These are phyloP conservation scores for Engystomops pustulosus DNA, from an alignment of 2,113 vertebrate genomes.

Conservation along the genomic window DNA sequence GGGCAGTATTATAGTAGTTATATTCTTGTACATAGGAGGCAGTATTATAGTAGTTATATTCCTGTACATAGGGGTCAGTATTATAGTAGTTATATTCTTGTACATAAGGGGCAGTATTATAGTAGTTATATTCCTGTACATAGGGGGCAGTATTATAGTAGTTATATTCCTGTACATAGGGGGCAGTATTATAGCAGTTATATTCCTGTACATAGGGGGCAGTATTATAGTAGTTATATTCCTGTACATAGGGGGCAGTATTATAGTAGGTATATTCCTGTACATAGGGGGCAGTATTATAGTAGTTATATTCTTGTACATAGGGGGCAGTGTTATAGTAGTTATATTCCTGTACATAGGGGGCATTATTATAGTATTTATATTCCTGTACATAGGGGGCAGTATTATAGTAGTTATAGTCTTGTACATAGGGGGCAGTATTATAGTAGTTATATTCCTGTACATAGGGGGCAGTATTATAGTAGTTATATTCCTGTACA, in stretches of 20 bases:
- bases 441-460: background rate
- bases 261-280: too few relatives aligned
- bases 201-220: too few relatives aligned
- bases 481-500: background rate
- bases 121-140: too few relatives aligned
- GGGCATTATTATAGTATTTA: background rate
- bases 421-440: background rate
- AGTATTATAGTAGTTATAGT: background rate
- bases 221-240: background rate
- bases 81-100: conserved; percentile 2
- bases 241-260: too few relatives aligned
- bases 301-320: conserved; percentile 4
- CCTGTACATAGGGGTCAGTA: background rate
- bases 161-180: too few relatives aligned
- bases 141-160: too few relatives aligned
- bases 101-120: too few relatives aligned
- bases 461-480: background rate
- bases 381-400: background rate
- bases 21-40: background rate
- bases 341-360: background rate
- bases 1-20: background rate
- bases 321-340: background rate
- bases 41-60: conserved; percentile 7
- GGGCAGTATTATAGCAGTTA: too few relatives aligned
- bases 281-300: too few relatives aligned